Percentiles rank a stretch among this genome's conserved stretches.
phyloP scores from a whole-genome alignment of 2,797 vertebrate species.

The Sebastes flavidus region DNA sequence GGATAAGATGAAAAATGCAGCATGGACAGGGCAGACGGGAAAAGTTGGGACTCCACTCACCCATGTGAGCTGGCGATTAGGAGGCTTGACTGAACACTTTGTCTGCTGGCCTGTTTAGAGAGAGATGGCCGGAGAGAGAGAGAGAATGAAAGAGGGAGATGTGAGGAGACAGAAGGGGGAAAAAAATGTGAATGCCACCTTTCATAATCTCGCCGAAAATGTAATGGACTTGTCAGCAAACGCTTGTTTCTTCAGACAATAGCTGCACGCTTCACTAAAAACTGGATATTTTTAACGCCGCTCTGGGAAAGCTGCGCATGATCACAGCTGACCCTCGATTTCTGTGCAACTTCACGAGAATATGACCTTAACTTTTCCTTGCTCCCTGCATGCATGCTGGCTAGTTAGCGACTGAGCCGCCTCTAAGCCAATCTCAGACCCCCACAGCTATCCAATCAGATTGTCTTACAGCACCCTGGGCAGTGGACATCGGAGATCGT shows the following conservation, averaged over 20 bases:
- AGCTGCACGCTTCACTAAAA: constrained; percentile 55
- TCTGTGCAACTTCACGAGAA: constrained; percentile 45
- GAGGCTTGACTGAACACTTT: constrained; percentile 83
- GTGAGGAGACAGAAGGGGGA: constrained; percentile 70
- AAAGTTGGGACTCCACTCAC: constrained; percentile 81
- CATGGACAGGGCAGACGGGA: constrained; percentile 72
- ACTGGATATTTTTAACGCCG: constrained; percentile 43
- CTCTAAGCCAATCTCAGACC: constrained; percentile 73
- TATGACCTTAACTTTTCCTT: constrained; percentile 66
- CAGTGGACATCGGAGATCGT: constrained; percentile 68
- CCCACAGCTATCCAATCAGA: constrained; percentile 75
- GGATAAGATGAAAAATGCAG: constrained; percentile 70
- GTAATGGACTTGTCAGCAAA: constrained; percentile 71
- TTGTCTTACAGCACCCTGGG: constrained; percentile 76
- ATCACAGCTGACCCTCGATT: constrained; percentile 28
- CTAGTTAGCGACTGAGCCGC: constrained; percentile 57
- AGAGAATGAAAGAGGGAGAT: constrained; percentile 72
- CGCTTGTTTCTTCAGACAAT: constrained; percentile 69
- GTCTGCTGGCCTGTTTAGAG: constrained; percentile 81
- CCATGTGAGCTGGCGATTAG: constrained; percentile 80
- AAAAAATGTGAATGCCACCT: constrained; percentile 77
- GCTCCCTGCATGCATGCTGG: constrained; percentile 38
- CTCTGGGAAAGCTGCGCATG: not conserved
- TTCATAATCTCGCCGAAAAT: constrained; percentile 72
- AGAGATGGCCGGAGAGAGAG: constrained; percentile 66